Percentiles rank a stretch among this genome's conserved stretches.
These are phyloP conservation scores for Cyrtonyx montezumae DNA, from an alignment of 2,113 vertebrate genomes.

Conservation along the genomic window DNA sequence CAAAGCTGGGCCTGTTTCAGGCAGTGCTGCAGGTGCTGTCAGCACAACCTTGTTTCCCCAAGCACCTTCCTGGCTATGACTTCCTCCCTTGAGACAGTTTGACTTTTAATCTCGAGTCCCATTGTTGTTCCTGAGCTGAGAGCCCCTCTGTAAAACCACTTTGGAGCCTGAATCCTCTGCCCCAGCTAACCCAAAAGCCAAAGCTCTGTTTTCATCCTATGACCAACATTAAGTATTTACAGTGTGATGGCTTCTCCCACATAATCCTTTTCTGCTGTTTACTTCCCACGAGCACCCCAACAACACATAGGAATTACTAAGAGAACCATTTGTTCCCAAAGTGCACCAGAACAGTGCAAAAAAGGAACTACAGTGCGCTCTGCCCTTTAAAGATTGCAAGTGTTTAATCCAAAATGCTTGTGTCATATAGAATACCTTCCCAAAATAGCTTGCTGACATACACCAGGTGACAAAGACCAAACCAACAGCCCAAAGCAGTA, in stretches of 20 bases:
- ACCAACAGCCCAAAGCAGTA: not conserved
- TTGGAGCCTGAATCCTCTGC: not conserved
- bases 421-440: not conserved
- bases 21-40: not conserved
- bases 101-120: not conserved
- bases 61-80: not conserved
- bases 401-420: not conserved
- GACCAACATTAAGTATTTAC: not conserved
- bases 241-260: not conserved
- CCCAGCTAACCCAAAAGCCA: too few relatives aligned
- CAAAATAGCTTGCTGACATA: not conserved
- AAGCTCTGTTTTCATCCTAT: not conserved
- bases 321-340: not conserved
- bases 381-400: not conserved
- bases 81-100: not conserved
- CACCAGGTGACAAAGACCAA: not conserved
- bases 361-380: not conserved
- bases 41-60: not conserved
- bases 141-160: not conserved
- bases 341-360: not conserved
- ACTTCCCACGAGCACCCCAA: not conserved
- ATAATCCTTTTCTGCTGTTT: not conserved
- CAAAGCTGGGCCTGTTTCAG: not conserved
- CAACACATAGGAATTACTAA: not conserved
- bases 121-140: slow-evolving; percentile 2